phyloP scores from a whole-genome alignment of 2,888 invertebrate species.

The Empis livida region DNA sequence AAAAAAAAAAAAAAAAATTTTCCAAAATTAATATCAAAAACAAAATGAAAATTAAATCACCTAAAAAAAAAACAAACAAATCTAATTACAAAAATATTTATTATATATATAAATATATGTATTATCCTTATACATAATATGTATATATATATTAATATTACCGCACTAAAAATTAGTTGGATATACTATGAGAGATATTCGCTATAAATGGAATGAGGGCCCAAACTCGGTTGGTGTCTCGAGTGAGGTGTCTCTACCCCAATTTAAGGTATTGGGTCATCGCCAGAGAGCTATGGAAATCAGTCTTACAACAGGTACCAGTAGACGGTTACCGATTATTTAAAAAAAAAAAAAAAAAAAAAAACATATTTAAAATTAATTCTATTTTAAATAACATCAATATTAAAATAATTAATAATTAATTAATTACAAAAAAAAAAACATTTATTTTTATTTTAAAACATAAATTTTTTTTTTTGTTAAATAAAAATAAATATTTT shows the following conservation, averaged over 20 bases:
- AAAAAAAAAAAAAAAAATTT: slow-evolving; percentile 2
- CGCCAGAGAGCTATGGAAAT: slow-evolving; percentile 92
- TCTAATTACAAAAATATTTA: neutral
- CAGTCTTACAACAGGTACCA: slow-evolving; percentile 90
- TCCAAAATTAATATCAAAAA: slow-evolving; percentile 3
- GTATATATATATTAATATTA: too few relatives aligned
- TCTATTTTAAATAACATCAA: neutral
- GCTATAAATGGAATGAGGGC: slow-evolving; percentile 94
- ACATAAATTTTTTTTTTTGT: neutral
- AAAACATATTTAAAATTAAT: neutral
- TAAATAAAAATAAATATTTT: neutral
- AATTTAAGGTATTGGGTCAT: slow-evolving; percentile 96
- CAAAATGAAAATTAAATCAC: neutral
- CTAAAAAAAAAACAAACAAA: neutral
- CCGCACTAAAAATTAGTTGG: slow-evolving; percentile 53
- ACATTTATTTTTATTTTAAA: neutral
- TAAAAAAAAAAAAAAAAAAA: slow-evolving; percentile 1
- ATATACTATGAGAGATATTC: slow-evolving; percentile 96
- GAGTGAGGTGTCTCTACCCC: slow-evolving; percentile 91
- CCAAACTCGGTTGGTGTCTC: slow-evolving; percentile 91
- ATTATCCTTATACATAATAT: too few relatives aligned
- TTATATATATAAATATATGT: slow-evolving; percentile 18
- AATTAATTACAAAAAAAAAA: neutral
- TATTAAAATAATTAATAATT: neutral
- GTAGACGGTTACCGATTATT: slow-evolving; percentile 39